phyloP scores from a whole-genome alignment of 2,113 vertebrate genomes.

The Orcinus orca region DNA sequence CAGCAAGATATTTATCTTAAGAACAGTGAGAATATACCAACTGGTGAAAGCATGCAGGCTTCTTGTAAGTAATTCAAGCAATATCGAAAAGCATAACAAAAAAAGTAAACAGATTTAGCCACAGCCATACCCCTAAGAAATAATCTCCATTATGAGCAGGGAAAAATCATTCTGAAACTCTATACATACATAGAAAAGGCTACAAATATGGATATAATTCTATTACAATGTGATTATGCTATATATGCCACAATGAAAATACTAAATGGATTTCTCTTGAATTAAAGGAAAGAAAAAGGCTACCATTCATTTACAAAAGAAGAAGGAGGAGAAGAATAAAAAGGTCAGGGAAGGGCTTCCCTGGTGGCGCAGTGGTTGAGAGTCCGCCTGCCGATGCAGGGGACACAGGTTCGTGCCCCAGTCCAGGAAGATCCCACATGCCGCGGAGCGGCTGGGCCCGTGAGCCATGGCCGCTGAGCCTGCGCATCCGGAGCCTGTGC shows the following conservation, averaged over 20 bases:
- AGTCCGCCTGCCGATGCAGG: too few relatives aligned
- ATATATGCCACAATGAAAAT: background rate
- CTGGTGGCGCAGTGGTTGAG: too few relatives aligned
- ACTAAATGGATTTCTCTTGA: background rate
- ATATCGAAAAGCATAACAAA: background rate
- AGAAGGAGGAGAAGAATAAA: background rate
- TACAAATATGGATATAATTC: background rate
- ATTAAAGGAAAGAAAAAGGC: background rate
- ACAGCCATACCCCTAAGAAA: background rate
- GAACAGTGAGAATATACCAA: background rate
- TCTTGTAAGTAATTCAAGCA: background rate
- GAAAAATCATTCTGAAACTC: slow-evolving; percentile 8
- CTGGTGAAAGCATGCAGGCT: background rate
- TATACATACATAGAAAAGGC: background rate
- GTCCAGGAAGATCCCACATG: too few relatives aligned
- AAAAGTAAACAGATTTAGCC: background rate
- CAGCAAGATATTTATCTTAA: background rate
- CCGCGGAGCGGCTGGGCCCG: too few relatives aligned
- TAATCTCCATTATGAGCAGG: background rate
- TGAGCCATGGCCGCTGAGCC: too few relatives aligned
- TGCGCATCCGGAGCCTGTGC: too few relatives aligned
- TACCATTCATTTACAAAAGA: background rate
- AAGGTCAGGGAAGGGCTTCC: background rate
- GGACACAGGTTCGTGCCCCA: too few relatives aligned
- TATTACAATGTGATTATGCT: background rate